phyloP scores from a whole-genome alignment of 1,140 invertebrate species.

The Papilio machaon region DNA sequence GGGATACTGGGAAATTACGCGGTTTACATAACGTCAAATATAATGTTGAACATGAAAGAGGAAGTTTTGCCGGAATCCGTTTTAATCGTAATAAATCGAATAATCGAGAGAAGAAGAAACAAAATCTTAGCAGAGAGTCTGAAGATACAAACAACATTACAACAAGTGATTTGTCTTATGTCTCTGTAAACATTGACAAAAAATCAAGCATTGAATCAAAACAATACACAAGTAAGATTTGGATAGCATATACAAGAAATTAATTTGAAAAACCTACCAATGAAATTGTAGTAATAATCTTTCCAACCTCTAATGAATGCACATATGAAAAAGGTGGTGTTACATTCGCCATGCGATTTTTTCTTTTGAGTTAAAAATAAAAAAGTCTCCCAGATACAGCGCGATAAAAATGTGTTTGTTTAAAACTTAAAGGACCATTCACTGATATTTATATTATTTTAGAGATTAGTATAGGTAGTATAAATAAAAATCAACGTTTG shows the following conservation, averaged over 20 bases:
- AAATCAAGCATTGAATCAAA: slow-evolving; percentile 9
- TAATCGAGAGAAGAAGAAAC: background rate
- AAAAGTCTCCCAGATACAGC: too few relatives aligned
- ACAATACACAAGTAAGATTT: slow-evolving; percentile 1
- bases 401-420: too few relatives aligned
- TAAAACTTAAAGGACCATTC: too few relatives aligned
- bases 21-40: background rate
- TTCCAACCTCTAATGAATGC: too few relatives aligned
- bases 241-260: background rate
- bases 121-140: background rate
- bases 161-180: background rate
- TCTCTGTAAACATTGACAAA: background rate
- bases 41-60: slow-evolving; percentile 15
- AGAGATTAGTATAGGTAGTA: too few relatives aligned
- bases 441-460: too few relatives aligned
- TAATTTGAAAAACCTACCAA: background rate
- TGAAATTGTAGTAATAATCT: background rate
- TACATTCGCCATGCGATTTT: too few relatives aligned
- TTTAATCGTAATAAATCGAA: slow-evolving; percentile 10
- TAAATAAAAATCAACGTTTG: too few relatives aligned
- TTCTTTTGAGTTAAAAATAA: too few relatives aligned
- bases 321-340: too few relatives aligned
- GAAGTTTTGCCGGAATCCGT: too few relatives aligned
- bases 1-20: slow-evolving; percentile 20
- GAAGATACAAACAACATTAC: background rate